Percentiles rank a stretch among this genome's conserved stretches.
phyloP scores from a whole-genome alignment of 2,113 vertebrate species.

The Nymphicus hollandicus region DNA sequence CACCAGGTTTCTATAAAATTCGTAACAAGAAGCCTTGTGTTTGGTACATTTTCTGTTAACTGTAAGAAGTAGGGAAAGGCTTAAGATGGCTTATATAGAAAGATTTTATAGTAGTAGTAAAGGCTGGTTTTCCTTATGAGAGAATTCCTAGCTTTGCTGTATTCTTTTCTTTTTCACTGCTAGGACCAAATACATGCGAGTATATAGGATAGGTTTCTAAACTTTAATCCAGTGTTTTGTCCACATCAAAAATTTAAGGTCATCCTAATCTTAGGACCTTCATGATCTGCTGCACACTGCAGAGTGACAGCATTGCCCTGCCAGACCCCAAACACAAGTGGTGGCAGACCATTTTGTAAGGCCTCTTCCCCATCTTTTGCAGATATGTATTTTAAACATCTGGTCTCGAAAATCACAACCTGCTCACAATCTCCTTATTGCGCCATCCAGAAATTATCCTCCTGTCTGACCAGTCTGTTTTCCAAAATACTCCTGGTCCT shows the following conservation, averaged over 20 bases:
- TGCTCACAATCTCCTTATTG: not conserved
- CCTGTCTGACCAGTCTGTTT: slow-evolving; percentile 37
- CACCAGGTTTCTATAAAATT: not conserved
- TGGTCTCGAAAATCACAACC: not conserved
- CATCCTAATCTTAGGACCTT: not conserved
- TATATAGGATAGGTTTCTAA: not conserved
- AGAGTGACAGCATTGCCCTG: not conserved
- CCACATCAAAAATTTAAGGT: not conserved
- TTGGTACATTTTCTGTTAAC: not conserved
- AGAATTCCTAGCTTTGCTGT: not conserved
- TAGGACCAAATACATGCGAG: not conserved
- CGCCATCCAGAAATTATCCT: slow-evolving; percentile 5
- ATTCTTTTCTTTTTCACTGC: not conserved
- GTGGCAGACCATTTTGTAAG: not conserved
- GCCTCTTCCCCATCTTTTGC: not conserved
- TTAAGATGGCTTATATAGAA: not conserved
- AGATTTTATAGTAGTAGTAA: not conserved
- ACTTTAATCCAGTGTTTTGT: not conserved
- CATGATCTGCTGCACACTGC: accelerated
- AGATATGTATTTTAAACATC: not conserved
- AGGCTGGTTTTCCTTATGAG: not conserved
- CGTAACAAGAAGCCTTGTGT: not conserved
- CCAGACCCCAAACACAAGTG: not conserved
- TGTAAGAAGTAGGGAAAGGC: not conserved
- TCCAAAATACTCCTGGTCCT: slow-evolving; percentile 42